phyloP scores from a whole-genome alignment of 2,888 invertebrate species.

The Mallateleia sp. region DNA sequence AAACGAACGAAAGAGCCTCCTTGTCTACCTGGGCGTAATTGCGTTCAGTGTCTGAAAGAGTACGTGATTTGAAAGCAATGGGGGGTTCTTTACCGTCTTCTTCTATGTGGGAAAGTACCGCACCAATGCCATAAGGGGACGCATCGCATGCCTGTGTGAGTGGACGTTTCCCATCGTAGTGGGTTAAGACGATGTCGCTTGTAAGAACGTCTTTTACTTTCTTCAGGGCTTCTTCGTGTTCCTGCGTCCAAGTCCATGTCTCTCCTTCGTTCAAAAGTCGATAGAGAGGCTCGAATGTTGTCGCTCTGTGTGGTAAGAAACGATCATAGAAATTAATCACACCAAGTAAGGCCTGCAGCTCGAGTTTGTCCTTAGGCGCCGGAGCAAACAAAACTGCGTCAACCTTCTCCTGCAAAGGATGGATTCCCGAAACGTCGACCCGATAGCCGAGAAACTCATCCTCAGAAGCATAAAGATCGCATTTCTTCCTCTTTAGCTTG shows the following conservation, averaged over 20 bases:
- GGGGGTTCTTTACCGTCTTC: slow-evolving; percentile 64
- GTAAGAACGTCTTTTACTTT: slow-evolving; percentile 60
- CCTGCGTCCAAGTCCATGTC: slow-evolving; percentile 80
- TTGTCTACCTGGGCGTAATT: slow-evolving; percentile 80
- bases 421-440: slow-evolving; percentile 17
- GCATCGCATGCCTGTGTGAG: slow-evolving; percentile 87
- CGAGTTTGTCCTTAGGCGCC: slow-evolving; percentile 18
- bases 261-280: slow-evolving; percentile 77
- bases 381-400: slow-evolving; percentile 47
- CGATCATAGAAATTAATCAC: slow-evolving; percentile 50
- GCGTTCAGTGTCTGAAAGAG: slow-evolving; percentile 65
- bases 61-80: slow-evolving; percentile 74
- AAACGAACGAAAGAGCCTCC: slow-evolving; percentile 79
- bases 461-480: neutral
- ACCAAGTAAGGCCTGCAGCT: slow-evolving; percentile 48
- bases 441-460: slow-evolving; percentile 40
- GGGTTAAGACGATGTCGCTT: slow-evolving; percentile 61
- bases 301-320: slow-evolving; percentile 5
- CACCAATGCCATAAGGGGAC: slow-evolving; percentile 84
- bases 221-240: slow-evolving; percentile 81
- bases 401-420: slow-evolving; percentile 26
- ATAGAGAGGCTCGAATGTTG: slow-evolving; percentile 79
- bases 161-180: slow-evolving; percentile 75
- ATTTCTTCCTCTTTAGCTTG: slow-evolving; percentile 39
- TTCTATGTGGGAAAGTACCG: slow-evolving; percentile 80